Conservation (phyloP, 2,113 vertebrate species). For the Actenoides lindsayi region DNA sequence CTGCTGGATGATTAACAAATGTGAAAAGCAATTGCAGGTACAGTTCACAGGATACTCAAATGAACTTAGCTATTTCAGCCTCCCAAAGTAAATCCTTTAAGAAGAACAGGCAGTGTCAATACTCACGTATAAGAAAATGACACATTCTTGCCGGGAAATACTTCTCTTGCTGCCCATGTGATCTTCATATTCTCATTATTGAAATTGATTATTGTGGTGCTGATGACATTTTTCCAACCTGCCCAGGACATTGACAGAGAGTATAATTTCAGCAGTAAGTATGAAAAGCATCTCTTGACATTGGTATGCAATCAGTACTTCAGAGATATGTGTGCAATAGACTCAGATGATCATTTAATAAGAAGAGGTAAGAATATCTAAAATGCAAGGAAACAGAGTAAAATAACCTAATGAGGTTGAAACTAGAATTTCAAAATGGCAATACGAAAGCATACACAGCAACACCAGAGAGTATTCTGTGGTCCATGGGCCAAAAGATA, state of each 20-base stretch:
- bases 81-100: background rate
- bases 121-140: constrained; percentile 69
- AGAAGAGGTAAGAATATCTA: background rate
- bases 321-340: background rate
- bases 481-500: rapidly evolving
- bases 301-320: background rate
- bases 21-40: background rate
- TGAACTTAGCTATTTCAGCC: background rate
- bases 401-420: background rate
- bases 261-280: background rate
- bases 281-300: background rate
- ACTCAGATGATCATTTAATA: background rate
- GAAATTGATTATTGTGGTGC: constrained; percentile 46
- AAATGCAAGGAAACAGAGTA: background rate
- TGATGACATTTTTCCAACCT: background rate
- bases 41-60: background rate
- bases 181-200: constrained; percentile 60
- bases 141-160: background rate
- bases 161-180: background rate
- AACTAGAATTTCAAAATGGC: background rate
- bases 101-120: background rate
- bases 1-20: background rate
- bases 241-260: background rate
- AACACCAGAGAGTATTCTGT: background rate
- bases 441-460: background rate